A percentile compares a stretch with the other conserved stretches of the same genome.
phyloP scores from a whole-genome alignment of 2,113 vertebrate species.

The Abramis brama region DNA sequence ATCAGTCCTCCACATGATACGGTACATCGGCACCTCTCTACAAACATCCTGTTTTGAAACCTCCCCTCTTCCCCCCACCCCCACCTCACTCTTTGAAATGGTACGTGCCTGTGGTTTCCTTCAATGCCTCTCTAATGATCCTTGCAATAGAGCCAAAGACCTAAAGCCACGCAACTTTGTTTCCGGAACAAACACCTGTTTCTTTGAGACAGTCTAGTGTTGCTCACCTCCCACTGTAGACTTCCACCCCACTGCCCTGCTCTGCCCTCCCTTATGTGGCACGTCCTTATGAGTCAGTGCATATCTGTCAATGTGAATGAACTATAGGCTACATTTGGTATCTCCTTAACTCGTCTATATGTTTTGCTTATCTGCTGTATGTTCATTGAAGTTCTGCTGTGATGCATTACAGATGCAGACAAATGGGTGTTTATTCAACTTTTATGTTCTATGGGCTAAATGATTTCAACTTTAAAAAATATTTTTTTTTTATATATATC shows the following conservation, averaged over 20 bases:
- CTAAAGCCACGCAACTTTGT: conserved; percentile 39
- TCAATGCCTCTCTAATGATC: conserved; percentile 23
- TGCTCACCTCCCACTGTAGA: background rate
- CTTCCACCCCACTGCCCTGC: background rate
- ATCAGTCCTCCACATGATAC: background rate
- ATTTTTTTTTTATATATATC: rapidly evolving
- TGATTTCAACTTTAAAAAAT: background rate
- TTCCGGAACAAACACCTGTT: conserved; percentile 42
- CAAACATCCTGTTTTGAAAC: background rate
- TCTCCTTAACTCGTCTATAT: background rate
- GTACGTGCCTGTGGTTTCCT: conserved; percentile 3
- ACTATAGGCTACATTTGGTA: background rate
- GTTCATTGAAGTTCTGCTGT: background rate
- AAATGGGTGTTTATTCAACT: background rate
- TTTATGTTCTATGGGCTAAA: background rate
- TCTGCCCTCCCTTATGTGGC: background rate
- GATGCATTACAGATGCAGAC: background rate
- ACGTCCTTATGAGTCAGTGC: background rate
- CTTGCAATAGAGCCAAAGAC: conserved; percentile 20
- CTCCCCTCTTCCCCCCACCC: background rate
- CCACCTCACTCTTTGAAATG: conserved; percentile 15
- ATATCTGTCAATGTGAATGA: background rate
- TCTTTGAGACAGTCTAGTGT: background rate
- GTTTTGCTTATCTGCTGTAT: background rate
- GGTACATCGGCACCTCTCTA: conserved; percentile 3